Conservation (phyloP, 2,113 vertebrate species). For the Triplophysa tibetana region DNA sequence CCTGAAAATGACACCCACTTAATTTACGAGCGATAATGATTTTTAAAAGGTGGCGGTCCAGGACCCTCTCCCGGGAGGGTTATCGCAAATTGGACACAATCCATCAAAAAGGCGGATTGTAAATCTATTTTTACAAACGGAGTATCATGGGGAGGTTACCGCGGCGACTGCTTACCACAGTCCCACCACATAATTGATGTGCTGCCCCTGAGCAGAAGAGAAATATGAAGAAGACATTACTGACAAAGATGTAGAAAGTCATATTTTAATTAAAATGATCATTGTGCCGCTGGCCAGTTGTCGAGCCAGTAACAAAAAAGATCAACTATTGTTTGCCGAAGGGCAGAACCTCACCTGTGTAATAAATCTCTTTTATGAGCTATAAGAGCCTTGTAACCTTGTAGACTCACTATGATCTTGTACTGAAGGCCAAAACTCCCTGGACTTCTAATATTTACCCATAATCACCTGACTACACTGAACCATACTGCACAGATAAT, state of each 20-base stretch:
- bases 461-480: background rate
- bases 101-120: constrained; percentile 48
- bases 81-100: constrained; percentile 52
- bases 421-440: constrained; percentile 11
- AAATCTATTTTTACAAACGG: constrained; percentile 58
- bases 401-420: constrained; percentile 48
- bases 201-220: constrained; percentile 37
- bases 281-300: constrained; percentile 8
- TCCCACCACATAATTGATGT: constrained; percentile 51
- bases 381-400: constrained; percentile 32
- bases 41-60: constrained; percentile 55
- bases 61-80: constrained; percentile 43
- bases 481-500: too few relatives aligned
- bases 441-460: constrained; percentile 3
- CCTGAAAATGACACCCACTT: constrained; percentile 55
- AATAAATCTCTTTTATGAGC: constrained; percentile 53
- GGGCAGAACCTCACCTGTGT: constrained; percentile 27
- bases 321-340: constrained; percentile 40
- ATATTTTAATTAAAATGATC: constrained; percentile 59
- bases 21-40: constrained; percentile 61
- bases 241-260: constrained; percentile 53
- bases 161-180: constrained; percentile 43
- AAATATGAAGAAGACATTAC: constrained; percentile 25
- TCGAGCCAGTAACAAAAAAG: constrained; percentile 28
- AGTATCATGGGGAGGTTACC: constrained; percentile 55